Evolutionary conservation across 2,888 invertebrate species (phyloP), one percentile per base, ranked within the genome.

Genomic region (Meghimatium bilineatum): DNA sequence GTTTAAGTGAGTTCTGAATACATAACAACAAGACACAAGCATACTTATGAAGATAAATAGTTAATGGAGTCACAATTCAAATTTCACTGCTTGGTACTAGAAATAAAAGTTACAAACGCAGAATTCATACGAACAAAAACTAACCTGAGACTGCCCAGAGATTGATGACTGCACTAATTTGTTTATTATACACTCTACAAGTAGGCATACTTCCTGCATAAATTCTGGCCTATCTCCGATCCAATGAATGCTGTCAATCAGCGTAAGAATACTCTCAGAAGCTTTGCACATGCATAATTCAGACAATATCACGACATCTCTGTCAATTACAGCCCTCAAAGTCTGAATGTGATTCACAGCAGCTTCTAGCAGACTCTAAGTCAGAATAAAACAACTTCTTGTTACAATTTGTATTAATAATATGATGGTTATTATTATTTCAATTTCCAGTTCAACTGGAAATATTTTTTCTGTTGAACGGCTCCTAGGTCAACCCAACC

Each of bases 201-300:
- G 49, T 12, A 6, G n/a, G 26, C 83, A 83, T 8, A 83, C 78
- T 71, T 56, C 77, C 32, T 76, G 63, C 83, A 83, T 83, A 32
- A 83, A 83, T 12, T 67, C 60, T 14, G 44, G 52, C 23, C 17
- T 29, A 14, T 78, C 78, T 34, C 23, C 76, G 32, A 78, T 36
- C 77, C 71, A 71, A 14, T 32, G 71, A 71, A 69, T n/a, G 14
- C 17, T 78, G 52, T 56, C 83, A 23, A 56, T 60, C 2, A 83
- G 1, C n/a, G 29, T 14, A 29, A 32, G 71, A 23, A 83, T 23
- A 83, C 56, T 60, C 32, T 67, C 56, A 32, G 83, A 77, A 69
- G 69, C 77, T 34, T 83, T 32, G 56, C 83, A 77, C 44, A 83
- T 36, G 60, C 38, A 38, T 32, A 44, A 52, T 26, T 83, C 77